phyloP scores from a whole-genome alignment of 2,113 vertebrate genomes.

The Chionodraco myersi region DNA sequence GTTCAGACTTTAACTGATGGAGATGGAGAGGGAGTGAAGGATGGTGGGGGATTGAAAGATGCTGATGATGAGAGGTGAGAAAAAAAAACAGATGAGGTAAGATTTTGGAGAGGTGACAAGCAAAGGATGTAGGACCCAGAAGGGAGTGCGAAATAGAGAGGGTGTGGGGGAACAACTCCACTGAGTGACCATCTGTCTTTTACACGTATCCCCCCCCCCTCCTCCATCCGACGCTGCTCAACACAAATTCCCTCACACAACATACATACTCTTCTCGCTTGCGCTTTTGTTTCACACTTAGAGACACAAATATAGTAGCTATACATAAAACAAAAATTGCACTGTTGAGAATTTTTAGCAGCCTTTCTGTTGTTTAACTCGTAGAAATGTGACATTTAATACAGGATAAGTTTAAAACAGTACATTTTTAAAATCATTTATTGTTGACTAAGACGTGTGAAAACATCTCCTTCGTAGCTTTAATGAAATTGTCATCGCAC shows the following conservation, averaged over 20 bases:
- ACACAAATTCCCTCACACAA: slow-evolving; percentile 58
- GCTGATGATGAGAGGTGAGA: slow-evolving; percentile 33
- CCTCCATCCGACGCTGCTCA: slow-evolving; percentile 56
- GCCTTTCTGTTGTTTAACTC: background rate
- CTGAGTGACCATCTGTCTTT: slow-evolving; percentile 87
- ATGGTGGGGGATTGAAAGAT: background rate
- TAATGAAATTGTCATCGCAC: background rate
- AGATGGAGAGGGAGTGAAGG: background rate
- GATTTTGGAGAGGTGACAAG: slow-evolving; percentile 76
- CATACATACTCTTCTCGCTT: slow-evolving; percentile 44
- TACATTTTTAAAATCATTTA: background rate
- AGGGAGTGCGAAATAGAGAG: slow-evolving; percentile 71
- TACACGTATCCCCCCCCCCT: slow-evolving; percentile 62
- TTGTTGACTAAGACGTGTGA: background rate
- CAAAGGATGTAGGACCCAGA: slow-evolving; percentile 73
- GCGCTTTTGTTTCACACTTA: slow-evolving; percentile 48
- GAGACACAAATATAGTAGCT: background rate
- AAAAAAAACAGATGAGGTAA: slow-evolving; percentile 72
- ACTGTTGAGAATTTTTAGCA: background rate
- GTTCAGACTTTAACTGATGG: background rate
- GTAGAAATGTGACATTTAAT: background rate
- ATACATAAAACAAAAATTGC: background rate
- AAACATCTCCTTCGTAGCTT: slow-evolving; percentile 1
- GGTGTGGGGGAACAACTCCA: slow-evolving; percentile 80
- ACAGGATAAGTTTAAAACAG: background rate